Evolutionary conservation across 2,797 vertebrate species (phyloP).

Genomic region (Mormyrops boulengeri): DNA sequence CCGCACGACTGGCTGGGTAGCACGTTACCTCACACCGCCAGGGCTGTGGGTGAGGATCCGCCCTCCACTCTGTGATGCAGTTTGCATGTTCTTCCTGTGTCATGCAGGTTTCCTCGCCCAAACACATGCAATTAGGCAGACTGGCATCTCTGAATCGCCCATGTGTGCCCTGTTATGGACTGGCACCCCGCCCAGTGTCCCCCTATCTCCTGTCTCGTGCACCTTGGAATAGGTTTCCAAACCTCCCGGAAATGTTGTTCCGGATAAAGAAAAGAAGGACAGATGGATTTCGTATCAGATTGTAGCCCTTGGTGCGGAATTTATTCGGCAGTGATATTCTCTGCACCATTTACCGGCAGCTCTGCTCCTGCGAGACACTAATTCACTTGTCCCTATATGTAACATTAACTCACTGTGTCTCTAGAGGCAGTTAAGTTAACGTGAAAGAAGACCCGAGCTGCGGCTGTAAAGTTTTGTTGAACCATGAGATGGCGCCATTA

Average conservation of each 20-base stretch:
- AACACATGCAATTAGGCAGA: not conserved
- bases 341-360: not conserved
- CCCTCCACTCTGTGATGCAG: not conserved
- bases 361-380: not conserved
- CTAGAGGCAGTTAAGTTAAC: not conserved
- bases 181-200: not conserved
- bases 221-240: not conserved
- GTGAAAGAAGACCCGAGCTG: not conserved
- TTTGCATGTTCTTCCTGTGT: not conserved
- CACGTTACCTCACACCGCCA: not conserved
- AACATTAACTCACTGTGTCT: not conserved
- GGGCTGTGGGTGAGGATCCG: not conserved
- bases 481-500: conserved; percentile 11
- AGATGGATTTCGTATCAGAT: not conserved
- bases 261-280: not conserved
- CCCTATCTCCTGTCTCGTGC: not conserved
- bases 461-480: not conserved
- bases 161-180: not conserved
- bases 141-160: not conserved
- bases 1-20: not conserved
- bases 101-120: not conserved
- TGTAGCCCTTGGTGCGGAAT: not conserved
- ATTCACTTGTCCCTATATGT: not conserved
- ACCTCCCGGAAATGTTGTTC: not conserved
- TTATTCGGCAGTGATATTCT: not conserved